phyloP scores from a whole-genome alignment of 2,113 vertebrate genomes.

The Gadus chalcogrammus region DNA sequence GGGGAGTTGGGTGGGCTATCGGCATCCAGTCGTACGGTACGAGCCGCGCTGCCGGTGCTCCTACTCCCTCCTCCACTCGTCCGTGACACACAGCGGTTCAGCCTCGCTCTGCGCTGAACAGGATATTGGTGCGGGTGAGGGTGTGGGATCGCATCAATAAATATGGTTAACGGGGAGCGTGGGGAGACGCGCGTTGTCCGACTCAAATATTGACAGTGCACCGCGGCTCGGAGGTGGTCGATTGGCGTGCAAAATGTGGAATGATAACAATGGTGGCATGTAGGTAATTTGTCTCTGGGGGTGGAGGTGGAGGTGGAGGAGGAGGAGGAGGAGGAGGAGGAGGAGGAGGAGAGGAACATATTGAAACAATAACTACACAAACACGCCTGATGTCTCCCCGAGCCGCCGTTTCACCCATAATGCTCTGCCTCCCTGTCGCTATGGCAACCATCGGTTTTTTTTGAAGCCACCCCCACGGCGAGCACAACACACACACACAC shows the following conservation, averaged over 20 bases:
- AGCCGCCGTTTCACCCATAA: constrained; percentile 37
- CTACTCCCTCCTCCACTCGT: constrained; percentile 29
- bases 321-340: background rate
- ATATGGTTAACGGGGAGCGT: constrained; percentile 47
- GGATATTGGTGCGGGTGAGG: constrained; percentile 13
- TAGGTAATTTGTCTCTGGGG: too few species aligned
- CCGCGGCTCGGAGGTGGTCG: too few species aligned
- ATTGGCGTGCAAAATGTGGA: too few species aligned
- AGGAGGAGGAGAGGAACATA: constrained; percentile 23
- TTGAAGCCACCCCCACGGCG: constrained; percentile 28
- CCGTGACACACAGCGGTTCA: constrained; percentile 42
- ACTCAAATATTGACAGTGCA: too few species aligned
- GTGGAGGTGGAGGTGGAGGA: background rate
- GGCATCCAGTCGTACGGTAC: constrained; percentile 32
- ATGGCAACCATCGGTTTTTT: constrained; percentile 64
- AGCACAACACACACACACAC: background rate
- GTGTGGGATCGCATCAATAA: constrained; percentile 59
- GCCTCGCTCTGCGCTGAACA: constrained; percentile 31
- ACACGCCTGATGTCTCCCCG: constrained; percentile 43
- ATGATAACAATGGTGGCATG: too few species aligned
- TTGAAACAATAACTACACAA: constrained; percentile 48
- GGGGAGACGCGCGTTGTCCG: background rate
- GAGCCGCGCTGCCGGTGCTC: constrained; percentile 29
- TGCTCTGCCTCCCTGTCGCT: constrained; percentile 53
- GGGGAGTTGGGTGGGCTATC: background rate